Evolutionary conservation across 2,888 invertebrate genomes (phyloP).

Genomic region (Scelioninae gen. 1): DNA sequence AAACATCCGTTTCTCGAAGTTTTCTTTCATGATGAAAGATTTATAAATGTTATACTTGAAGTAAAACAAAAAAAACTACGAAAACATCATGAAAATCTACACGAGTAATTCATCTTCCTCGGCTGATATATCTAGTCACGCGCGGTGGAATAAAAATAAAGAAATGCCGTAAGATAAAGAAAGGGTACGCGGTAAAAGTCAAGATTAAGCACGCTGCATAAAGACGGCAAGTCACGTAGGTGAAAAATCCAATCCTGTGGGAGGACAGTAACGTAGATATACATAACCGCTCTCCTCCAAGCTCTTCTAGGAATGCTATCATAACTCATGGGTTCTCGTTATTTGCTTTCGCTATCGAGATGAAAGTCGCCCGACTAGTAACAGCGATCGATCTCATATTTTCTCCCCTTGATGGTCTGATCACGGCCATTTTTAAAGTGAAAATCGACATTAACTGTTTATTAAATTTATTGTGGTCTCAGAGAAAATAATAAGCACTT

Average conservation of each 20-base stretch:
- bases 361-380: constrained; percentile 66
- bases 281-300: constrained; percentile 60
- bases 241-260: constrained; percentile 71
- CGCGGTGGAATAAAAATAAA: constrained; percentile 57
- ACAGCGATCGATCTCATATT: constrained; percentile 64
- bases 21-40: constrained; percentile 44
- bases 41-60: constrained; percentile 48
- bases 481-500: constrained; percentile 28
- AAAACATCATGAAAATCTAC: constrained; percentile 55
- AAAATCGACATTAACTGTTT: constrained; percentile 69
- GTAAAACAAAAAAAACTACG: constrained; percentile 16
- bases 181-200: constrained; percentile 66
- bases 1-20: too few species aligned
- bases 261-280: constrained; percentile 69
- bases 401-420: constrained; percentile 24
- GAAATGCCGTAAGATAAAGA: constrained; percentile 58
- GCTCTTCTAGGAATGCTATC: constrained; percentile 58
- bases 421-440: constrained; percentile 65
- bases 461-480: constrained; percentile 67
- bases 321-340: constrained; percentile 70
- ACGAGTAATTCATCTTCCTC: constrained; percentile 59
- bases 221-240: constrained; percentile 71
- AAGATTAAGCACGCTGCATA: constrained; percentile 71
- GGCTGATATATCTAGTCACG: constrained; percentile 63
- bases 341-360: constrained; percentile 71